phyloP scores from a whole-genome alignment of 2,888 invertebrate species.

The Sabellastarte sp. region DNA sequence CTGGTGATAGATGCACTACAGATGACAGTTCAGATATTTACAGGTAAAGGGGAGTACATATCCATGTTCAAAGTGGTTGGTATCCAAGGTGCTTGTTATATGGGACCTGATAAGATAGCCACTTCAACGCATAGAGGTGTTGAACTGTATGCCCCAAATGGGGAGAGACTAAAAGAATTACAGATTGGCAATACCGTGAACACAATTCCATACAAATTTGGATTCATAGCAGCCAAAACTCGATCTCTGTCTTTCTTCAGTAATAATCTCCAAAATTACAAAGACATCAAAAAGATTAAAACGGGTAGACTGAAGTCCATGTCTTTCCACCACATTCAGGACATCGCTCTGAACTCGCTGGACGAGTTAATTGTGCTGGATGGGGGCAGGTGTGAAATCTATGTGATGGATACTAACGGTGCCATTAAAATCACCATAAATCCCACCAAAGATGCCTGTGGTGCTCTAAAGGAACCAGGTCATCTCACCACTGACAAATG shows the following conservation, averaged over 20 bases:
- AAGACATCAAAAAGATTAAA: slow-evolving; percentile 10
- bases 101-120: slow-evolving; percentile 13
- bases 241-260: slow-evolving; percentile 12
- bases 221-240: slow-evolving; percentile 16
- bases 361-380: slow-evolving; percentile 6
- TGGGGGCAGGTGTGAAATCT: slow-evolving; percentile 1
- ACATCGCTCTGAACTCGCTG: background rate
- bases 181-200: slow-evolving; percentile 6
- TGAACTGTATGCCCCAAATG: slow-evolving; percentile 10
- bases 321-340: background rate
- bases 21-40: slow-evolving; percentile 25
- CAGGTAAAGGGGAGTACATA: slow-evolving; percentile 11
- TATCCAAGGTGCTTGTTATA: slow-evolving; percentile 11
- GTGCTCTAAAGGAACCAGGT: slow-evolving; percentile 9
- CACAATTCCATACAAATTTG: slow-evolving; percentile 13
- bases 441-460: slow-evolving; percentile 12
- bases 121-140: slow-evolving; percentile 23
- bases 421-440: slow-evolving; percentile 4
- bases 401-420: slow-evolving; percentile 16
- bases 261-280: slow-evolving; percentile 5
- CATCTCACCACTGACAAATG: slow-evolving; percentile 14
- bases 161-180: slow-evolving; percentile 6
- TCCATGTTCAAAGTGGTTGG: slow-evolving; percentile 25
- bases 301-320: background rate
- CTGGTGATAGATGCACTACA: slow-evolving; percentile 12